Evolutionary conservation across 2,797 vertebrate genomes (phyloP), one percentile per base, ranked within the genome.

Genomic region (Lagocephalus sceleratus): DNA sequence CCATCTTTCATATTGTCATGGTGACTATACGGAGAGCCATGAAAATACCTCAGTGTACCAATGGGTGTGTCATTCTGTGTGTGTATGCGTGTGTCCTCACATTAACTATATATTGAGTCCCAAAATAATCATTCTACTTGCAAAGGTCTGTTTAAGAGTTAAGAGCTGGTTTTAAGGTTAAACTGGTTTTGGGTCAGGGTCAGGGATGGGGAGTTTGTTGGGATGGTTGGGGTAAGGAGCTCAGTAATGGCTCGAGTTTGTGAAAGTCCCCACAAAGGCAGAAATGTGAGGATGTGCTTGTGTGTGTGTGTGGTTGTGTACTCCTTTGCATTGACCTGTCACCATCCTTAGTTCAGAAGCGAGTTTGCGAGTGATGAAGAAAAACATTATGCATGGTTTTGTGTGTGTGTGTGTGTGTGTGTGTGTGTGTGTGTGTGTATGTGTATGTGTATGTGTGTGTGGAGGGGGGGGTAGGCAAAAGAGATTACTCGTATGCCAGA

Each of bases 401-500:
- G n/a, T n/a, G n/a, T n/a, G n/a, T n/a, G n/a, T n/a, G n/a, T n/a
- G n/a, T n/a, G n/a, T n/a, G n/a, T n/a, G n/a, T n/a, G n/a, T n/a
- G n/a, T n/a, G n/a, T n/a, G n/a, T n/a, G n/a, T n/a, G n/a, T n/a
- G n/a, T n/a, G n/a, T n/a, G n/a, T n/a, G n/a, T n/a, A n/a, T n/a
- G n/a, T n/a, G n/a, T n/a, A n/a, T n/a, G n/a, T n/a, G n/a, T n/a
- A n/a, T n/a, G n/a, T n/a, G n/a, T n/a, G n/a, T n/a, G n/a, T 12
- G 14, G n/a, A 12, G 42, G 19, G 6, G 29, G 0, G 7, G 11
- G 15, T n/a, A 6, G 7, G 17, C 20, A 2, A 68, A 55, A 65
- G 70, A 68, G 67, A 77, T 84, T 85, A 82, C 77, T 84, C 73
- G 74, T 70, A 78, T 63, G 57, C 47, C 62, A 66, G 61, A 67